Evolutionary conservation across 2,113 vertebrate species (phyloP).

Genomic region (Chlorodrepanis virens): DNA sequence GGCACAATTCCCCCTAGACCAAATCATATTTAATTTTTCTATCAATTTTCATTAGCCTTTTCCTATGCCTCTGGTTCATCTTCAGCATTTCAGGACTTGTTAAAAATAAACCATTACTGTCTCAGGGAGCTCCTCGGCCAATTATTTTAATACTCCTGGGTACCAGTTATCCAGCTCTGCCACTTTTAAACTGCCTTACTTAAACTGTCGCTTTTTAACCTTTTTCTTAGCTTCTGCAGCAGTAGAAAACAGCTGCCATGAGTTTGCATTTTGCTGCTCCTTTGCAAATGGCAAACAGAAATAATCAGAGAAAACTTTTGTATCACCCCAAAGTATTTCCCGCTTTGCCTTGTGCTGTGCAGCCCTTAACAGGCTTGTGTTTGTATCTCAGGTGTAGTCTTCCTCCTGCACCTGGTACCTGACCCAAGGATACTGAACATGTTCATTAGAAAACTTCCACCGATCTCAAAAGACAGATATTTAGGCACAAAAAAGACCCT

Average conservation of each 20-base stretch:
- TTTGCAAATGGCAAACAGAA: not conserved
- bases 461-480: not conserved
- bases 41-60: slow-evolving; percentile 31
- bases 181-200: slow-evolving; percentile 3
- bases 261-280: not conserved
- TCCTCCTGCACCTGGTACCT: not conserved
- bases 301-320: not conserved
- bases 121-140: not conserved
- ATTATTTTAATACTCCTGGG: slow-evolving; percentile 52
- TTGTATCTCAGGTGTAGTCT: not conserved
- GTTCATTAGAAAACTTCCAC: not conserved
- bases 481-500: not conserved
- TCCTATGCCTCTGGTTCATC: not conserved
- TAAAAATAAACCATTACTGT: slow-evolving; percentile 36
- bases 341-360: not conserved
- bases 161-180: slow-evolving; percentile 22
- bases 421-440: not conserved
- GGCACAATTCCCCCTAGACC: not conserved
- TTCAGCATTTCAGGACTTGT: not conserved
- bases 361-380: not conserved
- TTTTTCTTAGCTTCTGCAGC: not conserved
- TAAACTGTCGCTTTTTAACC: slow-evolving; percentile 24
- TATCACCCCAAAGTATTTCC: not conserved
- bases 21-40: slow-evolving; percentile 18
- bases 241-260: not conserved